phyloP scores from a whole-genome alignment of 2,113 vertebrate genomes.

The Sceloporus undulatus region DNA sequence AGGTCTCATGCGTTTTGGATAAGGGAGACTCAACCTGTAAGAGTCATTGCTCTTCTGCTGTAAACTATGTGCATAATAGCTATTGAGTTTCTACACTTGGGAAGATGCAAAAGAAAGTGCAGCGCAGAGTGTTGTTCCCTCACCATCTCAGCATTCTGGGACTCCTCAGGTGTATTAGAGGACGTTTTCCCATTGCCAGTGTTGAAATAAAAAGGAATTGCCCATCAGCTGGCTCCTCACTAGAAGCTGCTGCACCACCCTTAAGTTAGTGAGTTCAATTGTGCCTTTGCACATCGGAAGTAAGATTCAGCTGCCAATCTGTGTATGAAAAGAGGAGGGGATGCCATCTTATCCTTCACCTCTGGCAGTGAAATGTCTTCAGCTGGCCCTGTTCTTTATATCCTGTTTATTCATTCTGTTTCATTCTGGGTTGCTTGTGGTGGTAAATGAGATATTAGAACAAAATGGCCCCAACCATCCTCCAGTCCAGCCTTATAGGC shows the following conservation, averaged over 20 bases:
- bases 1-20: no score
- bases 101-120: background rate
- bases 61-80: background rate
- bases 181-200: no score
- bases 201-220: no score
- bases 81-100: background rate
- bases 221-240: no score
- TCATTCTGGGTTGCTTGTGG: background rate
- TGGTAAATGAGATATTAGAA: background rate
- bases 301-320: background rate
- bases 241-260: no score
- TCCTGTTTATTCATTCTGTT: background rate
- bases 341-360: no score
- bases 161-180: no score
- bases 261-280: no score
- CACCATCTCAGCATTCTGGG: no score
- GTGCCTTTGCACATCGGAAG: background rate
- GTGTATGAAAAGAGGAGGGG: no score
- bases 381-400: background rate
- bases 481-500: background rate
- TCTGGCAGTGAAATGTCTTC: no score
- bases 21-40: no score
- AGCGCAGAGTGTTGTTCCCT: background rate
- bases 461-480: conserved; percentile 1
- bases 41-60: background rate